Base-by-base conservation (phyloP, 2,113 vertebrate species). In the Carassius auratus region DNA sequence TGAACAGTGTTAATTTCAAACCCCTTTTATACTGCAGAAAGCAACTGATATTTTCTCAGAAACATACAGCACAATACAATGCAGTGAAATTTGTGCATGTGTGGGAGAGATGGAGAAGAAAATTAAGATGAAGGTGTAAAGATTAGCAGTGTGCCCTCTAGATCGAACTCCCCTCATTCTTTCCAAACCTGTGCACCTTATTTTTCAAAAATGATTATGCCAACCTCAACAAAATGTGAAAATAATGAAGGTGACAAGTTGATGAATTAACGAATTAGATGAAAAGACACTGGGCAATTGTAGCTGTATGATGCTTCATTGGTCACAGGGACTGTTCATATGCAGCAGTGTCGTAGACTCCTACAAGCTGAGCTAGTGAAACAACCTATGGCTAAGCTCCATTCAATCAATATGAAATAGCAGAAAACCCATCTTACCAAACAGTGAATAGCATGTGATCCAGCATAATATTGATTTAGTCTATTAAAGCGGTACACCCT, bases 171-270 rank as follows among this genome's bases (percentile, higher is more conserved):
- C 17, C 52, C 68, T 61, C 26, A 21, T 81, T 86, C 55, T 33
- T 81, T 74, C 33, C 66, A 26, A 61, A 57, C n/a, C 76, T 42
- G n/a, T 55, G 50, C 52, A 66, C 81, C 71, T 71, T 84, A 83
- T 83, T 83, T 76, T 84, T 83, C 86, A 87, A 59, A 59, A 87
- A n/a, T 50, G 80, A 83, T 86, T 81, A 86, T 59, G 80, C 42
- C 61, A 86, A 74, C 80, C n/a, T 76, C 52, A 74, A 64, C 38
- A 1, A 86, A 86, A 86, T 17, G n/a, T 74, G 42, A 78, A 57
- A 78, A 88, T 78, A 83, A 86, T 86, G 84, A 88, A 76, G 57
- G 83, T 86, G 84, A 86, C 87, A 86, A 38, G 36, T 62, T 86
- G 85, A 80, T 86, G 69, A 84, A 86, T 86, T 88, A 84, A 88